Evolutionary conservation across 2,888 invertebrate genomes (phyloP).

Genomic region (Rotaria sp.): DNA sequence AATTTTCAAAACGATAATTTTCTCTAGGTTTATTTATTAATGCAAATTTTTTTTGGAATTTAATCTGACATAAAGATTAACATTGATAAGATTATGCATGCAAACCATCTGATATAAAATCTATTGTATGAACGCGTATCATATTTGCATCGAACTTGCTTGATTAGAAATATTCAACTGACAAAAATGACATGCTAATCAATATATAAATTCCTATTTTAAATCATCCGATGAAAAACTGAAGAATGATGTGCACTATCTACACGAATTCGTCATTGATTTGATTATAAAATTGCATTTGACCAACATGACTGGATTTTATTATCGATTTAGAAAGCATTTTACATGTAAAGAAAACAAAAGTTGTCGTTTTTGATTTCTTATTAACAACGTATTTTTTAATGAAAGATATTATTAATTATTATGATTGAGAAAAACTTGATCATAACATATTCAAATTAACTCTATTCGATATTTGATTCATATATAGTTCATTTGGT

Average conservation of each 20-base stretch:
- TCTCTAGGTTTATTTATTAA: constrained; percentile 72
- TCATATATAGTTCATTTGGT: constrained; percentile 82
- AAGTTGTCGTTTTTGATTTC: background rate
- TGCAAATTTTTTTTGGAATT: constrained; percentile 99
- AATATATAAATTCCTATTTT: constrained; percentile 34
- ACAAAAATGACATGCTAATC: constrained; percentile 80
- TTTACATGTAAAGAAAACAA: constrained; percentile 56
- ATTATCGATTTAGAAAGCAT: constrained; percentile 76
- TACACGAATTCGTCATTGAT: constrained; percentile 74
- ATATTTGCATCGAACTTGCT: constrained; percentile 95
- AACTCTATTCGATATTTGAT: constrained; percentile 90
- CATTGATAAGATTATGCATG: constrained; percentile 64
- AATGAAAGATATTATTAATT: constrained; percentile 83
- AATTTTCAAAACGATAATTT: background rate
- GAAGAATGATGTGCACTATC: constrained; percentile 82
- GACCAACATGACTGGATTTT: constrained; percentile 97
- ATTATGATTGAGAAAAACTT: constrained; percentile 85
- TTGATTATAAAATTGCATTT: constrained; percentile 95
- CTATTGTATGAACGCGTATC: constrained; percentile 95
- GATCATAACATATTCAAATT: constrained; percentile 66
- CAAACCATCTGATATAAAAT: constrained; percentile 77
- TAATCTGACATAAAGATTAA: constrained; percentile 85
- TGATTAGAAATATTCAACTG: constrained; percentile 93
- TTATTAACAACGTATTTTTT: no score
- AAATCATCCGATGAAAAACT: constrained; percentile 66